Evolutionary conservation across 2,113 vertebrate genomes (phyloP).

Genomic region (Galbula dea): DNA sequence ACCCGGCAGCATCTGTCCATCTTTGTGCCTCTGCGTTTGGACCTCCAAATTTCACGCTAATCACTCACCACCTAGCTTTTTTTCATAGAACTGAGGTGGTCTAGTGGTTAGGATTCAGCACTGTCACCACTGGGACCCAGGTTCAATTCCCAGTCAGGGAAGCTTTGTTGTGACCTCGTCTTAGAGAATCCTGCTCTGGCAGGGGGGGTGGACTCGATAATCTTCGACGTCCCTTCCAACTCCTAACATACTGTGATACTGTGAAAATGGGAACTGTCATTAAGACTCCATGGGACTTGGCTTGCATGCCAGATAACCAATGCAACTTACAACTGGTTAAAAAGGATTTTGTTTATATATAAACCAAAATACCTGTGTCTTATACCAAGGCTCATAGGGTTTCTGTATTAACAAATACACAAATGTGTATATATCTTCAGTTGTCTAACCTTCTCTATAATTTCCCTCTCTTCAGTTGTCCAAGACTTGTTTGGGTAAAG

Average conservation of each 20-base stretch:
- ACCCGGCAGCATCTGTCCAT: background rate
- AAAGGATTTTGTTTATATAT: background rate
- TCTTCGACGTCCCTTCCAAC: too few relatives aligned
- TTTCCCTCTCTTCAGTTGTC: background rate
- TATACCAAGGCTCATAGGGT: background rate
- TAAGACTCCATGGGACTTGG: background rate
- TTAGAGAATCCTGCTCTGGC: too few relatives aligned
- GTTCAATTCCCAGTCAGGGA: too few relatives aligned
- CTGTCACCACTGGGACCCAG: too few relatives aligned
- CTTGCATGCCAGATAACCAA: background rate
- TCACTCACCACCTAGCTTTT: background rate
- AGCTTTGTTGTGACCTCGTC: too few relatives aligned
- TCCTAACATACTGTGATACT: too few relatives aligned
- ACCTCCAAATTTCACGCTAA: background rate
- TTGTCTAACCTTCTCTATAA: background rate
- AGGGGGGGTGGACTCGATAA: too few relatives aligned
- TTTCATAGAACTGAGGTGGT: too few relatives aligned
- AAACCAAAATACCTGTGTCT: background rate
- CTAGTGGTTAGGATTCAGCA: too few relatives aligned
- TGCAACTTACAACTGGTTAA: background rate
- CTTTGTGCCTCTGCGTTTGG: background rate
- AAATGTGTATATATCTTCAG: background rate
- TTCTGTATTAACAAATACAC: background rate
- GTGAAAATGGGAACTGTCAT: background rate
- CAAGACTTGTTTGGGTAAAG: background rate